Percentiles rank a stretch among this genome's conserved stretches.
These are phyloP conservation scores for Azemiops feae DNA, from an alignment of 2,113 vertebrate genomes.

Conservation along the genomic window DNA sequence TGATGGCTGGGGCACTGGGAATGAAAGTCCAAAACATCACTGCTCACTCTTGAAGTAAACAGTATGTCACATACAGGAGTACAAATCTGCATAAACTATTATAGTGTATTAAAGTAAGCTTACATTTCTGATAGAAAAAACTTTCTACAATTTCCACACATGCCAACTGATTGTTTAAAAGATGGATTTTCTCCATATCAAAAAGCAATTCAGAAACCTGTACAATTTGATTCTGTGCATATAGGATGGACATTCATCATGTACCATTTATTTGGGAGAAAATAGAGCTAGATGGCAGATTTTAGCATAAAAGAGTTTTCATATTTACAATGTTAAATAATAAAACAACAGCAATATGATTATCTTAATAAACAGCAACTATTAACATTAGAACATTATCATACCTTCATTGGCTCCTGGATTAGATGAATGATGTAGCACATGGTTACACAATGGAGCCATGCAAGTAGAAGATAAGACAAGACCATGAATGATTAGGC, in stretches of 20 bases:
- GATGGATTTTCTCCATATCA: not conserved
- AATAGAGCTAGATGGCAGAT: no score
- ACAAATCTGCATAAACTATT: not conserved
- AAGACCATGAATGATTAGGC: slow-evolving; percentile 62
- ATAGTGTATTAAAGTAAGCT: not conserved
- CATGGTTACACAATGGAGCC: slow-evolving; percentile 68
- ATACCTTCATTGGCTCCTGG: slow-evolving; percentile 78
- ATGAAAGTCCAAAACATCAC: not conserved
- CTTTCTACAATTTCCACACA: not conserved
- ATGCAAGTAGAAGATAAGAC: slow-evolving; percentile 74
- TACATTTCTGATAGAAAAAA: not conserved
- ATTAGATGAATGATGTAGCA: slow-evolving; percentile 63
- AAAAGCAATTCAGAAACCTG: not conserved
- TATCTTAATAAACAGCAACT: slow-evolving; percentile 19
- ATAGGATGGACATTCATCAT: not conserved
- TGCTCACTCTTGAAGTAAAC: not conserved
- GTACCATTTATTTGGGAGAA: not conserved
- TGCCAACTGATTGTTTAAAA: not conserved
- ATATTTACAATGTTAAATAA: slow-evolving; percentile 4
- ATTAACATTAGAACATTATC: slow-evolving; percentile 43
- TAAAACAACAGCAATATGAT: slow-evolving; percentile 8
- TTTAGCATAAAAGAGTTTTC: not conserved
- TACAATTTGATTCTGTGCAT: not conserved
- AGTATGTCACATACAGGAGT: not conserved
- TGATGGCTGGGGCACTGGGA: not conserved